Evolutionary conservation across 2,888 invertebrate species (phyloP).

Genomic region (Melanostoma mellinum): DNA sequence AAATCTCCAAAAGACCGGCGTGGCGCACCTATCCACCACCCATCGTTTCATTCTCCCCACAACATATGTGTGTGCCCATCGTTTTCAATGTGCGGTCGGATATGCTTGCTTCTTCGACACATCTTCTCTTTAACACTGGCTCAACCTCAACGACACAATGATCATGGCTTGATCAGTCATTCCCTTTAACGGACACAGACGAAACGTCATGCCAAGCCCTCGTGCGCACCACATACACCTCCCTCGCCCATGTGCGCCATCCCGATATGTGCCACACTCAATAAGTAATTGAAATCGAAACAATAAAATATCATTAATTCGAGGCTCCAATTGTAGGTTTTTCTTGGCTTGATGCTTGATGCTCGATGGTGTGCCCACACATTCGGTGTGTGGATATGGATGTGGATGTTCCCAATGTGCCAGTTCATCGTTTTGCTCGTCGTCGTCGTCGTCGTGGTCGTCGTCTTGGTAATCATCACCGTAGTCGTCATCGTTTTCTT

Average conservation of each 20-base stretch:
- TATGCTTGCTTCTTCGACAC: slow-evolving; percentile 4
- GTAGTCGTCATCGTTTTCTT: slow-evolving; percentile 3
- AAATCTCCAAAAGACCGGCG: slow-evolving; percentile 53
- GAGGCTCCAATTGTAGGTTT: slow-evolving; percentile 71
- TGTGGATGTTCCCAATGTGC: slow-evolving; percentile 43
- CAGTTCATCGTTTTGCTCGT: slow-evolving; percentile 32
- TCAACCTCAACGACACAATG: slow-evolving; percentile 25
- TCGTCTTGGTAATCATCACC: slow-evolving; percentile 36
- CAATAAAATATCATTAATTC: slow-evolving; percentile 73
- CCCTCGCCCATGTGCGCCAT: slow-evolving; percentile 25
- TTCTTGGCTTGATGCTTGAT: slow-evolving; percentile 7
- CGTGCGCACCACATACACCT: slow-evolving; percentile 37
- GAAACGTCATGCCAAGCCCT: slow-evolving; percentile 70
- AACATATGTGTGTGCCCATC: slow-evolving; percentile 23
- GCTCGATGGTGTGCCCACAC: slow-evolving; percentile 58
- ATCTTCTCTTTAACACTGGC: slow-evolving; percentile 20
- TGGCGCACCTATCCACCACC: slow-evolving; percentile 53
- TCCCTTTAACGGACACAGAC: slow-evolving; percentile 62
- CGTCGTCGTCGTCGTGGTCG: background rate
- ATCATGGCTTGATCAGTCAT: slow-evolving; percentile 47
- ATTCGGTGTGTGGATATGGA: slow-evolving; percentile 28
- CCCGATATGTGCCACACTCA: slow-evolving; percentile 61
- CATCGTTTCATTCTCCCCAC: background rate
- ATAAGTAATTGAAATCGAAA: slow-evolving; percentile 73
- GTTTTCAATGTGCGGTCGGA: background rate